Base-by-base conservation (phyloP, 2,888 invertebrate genomes). In the Orgyia antiqua region DNA sequence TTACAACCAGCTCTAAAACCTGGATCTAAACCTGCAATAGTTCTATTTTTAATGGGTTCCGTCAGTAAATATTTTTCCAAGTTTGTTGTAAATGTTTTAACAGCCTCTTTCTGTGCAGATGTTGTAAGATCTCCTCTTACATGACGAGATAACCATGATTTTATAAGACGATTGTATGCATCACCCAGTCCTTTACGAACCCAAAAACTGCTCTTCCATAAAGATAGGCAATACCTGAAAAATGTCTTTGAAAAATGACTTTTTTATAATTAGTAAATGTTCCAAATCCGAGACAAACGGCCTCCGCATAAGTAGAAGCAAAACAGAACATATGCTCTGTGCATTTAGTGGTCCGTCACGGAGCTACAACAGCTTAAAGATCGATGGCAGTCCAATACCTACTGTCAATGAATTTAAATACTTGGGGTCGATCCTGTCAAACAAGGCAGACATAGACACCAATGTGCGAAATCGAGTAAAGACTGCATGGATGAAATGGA, bases 1-100 rank as follows among this genome's bases (percentile, higher is more conserved):
- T 98, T 98, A 66, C 97, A 97, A 1, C 97, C 97, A 63, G 95
- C 92, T 39, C 78, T 86, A 64, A 93, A 97, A 0, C 98, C 97
- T 0, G 98, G 98, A 83, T 98, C 98, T 29, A 98, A 88, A 0
- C 95, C 97, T 13, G 95, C 79, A 35, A 98, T 93, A 4, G 88
- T 86, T 65, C 91, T 90, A 18, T 94, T 95, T 59, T 93, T 91
- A 0, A 96, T 86, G 0, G 97, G 97, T 10, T 94, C 91, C 24
- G 91, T 91, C 7, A 97, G 74, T 4, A 98, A 79, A 29, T 97
- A 88, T 51, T 94, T 92, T 58, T 94, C 94, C 11, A 98, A 75
- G 74, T 98, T 98, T 3, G 88, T 88, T 1, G 92, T 92, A 70
- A 98, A 98, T 3, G 95, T 94, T 57, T 92, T 91, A 11, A 96